Conservation (phyloP, 2,888 invertebrate genomes). For the Macrophya alboannulata region DNA sequence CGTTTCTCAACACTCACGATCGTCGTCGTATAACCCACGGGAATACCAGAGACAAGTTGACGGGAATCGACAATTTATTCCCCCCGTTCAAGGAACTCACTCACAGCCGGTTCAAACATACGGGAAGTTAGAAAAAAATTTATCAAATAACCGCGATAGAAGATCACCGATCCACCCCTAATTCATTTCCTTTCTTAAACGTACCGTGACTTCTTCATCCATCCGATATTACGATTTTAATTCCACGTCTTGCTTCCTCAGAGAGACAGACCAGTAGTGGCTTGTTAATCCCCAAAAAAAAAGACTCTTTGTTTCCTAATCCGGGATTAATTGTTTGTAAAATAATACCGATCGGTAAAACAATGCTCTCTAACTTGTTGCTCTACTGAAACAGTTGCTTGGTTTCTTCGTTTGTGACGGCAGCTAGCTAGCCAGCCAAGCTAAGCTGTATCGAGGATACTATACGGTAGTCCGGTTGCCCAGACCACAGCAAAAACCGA, state of each 20-base stretch:
- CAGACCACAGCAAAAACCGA: slow-evolving; percentile 13
- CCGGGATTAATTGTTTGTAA: background rate
- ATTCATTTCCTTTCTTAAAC: background rate
- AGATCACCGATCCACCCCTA: background rate
- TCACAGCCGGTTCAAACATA: background rate
- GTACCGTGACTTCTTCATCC: background rate
- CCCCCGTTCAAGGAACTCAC: background rate
- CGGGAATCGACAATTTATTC: background rate
- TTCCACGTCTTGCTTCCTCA: too few species aligned
- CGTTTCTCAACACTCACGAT: slow-evolving; percentile 18
- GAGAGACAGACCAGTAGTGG: too few species aligned
- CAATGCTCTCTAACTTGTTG: slow-evolving; percentile 43
- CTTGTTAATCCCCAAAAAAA: background rate
- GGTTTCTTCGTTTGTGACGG: slow-evolving; percentile 2
- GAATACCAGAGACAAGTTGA: slow-evolving; percentile 17
- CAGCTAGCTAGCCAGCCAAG: background rate
- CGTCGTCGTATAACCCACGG: background rate
- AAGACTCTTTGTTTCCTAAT: background rate
- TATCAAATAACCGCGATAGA: background rate
- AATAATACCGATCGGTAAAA: slow-evolving; percentile 28
- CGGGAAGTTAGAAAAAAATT: background rate
- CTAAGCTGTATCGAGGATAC: background rate
- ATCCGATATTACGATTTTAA: background rate
- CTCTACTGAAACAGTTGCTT: slow-evolving; percentile 22
- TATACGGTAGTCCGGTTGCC: background rate